Base-by-base conservation (phyloP, 2,113 vertebrate genomes). In the Gadus chalcogrammus region DNA sequence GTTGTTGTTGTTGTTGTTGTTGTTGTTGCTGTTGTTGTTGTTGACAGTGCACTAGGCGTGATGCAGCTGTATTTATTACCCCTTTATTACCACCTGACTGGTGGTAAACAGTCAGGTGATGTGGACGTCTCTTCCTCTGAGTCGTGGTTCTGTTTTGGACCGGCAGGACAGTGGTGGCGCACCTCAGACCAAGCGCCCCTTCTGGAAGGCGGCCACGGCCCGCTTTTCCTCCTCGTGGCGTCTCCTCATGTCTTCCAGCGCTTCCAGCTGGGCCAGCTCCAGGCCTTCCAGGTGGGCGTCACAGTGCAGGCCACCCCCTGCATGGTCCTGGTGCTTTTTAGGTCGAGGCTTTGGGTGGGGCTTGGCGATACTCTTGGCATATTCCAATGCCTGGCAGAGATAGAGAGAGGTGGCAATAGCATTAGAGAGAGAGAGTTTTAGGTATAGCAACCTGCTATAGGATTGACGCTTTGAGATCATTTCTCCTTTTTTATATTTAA, bases 171-270 rank as follows among this genome's bases (percentile, higher is more conserved):
- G 31, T 7, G 31, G 31, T 4, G 31, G 31, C 42, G 42, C 42
- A 48, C 11, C 63, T 83, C 67, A 77, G 20, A 77, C 35, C 12
- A 63, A 52, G 4, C 89, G 88, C 42, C 92, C 84, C 68, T 85
- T 84, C 82, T 84, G 91, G 65, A 96, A 92, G 27, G 85, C 86
- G 4, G 93, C 94, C 76, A 95, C 92, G 0, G 85, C 84, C 75
- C 91, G 87, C 70, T 94, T 99, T 77, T 98, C 95, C 80, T 91
- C 88, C 79, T 96, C 82, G 0, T 99, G 96, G 4, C 95, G 90
- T 72, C 63, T 87, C 69, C 88, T 89, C 55, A 98, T 64, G 2
- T 89, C 79, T 59, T 95, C 93, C 84, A 96, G 80, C 15, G 83
- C 78, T 22, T 85, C 74, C 28, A 92, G 87, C 11, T 90, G 85